phyloP scores from a whole-genome alignment of 2,888 invertebrate genomes.

The Pristionchus japonicus region DNA sequence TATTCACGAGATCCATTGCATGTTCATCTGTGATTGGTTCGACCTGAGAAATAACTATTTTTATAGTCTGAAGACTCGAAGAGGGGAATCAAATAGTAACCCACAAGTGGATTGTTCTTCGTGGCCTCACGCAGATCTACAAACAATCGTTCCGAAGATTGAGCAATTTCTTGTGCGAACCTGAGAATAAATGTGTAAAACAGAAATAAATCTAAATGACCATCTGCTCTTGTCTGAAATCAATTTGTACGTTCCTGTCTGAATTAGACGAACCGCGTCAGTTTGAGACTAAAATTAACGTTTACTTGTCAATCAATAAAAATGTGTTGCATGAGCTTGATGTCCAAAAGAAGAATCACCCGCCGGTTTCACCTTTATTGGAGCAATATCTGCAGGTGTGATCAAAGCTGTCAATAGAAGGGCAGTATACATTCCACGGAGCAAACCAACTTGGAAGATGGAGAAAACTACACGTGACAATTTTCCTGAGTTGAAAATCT shows the following conservation, averaged over 20 bases:
- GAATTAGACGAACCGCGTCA: neutral
- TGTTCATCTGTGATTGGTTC: neutral
- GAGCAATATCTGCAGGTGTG: neutral
- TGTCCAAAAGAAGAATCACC: no score
- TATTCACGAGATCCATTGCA: neutral
- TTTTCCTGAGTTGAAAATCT: conserved; percentile 32
- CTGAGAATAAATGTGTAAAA: neutral
- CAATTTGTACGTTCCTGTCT: conserved; percentile 12
- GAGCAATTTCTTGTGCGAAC: conserved; percentile 8
- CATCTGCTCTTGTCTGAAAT: conserved; percentile 7
- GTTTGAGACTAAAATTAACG: conserved; percentile 12
- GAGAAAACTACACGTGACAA: neutral
- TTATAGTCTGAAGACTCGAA: no score
- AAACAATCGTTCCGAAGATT: neutral
- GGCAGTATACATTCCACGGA: neutral
- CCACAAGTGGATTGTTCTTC: neutral
- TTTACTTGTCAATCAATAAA: no score
- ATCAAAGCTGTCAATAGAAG: neutral
- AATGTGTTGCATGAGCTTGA: no score
- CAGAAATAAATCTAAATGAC: neutral
- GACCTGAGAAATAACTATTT: neutral
- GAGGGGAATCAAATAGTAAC: no score
- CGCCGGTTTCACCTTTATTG: conserved; percentile 30
- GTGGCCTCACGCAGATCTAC: conserved; percentile 1
- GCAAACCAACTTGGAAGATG: conserved; percentile 1